Percentiles rank a stretch among this genome's conserved stretches.
These are phyloP conservation scores for Sebastes dallii DNA, from an alignment of 2,797 vertebrate species.

Conservation along the genomic window DNA sequence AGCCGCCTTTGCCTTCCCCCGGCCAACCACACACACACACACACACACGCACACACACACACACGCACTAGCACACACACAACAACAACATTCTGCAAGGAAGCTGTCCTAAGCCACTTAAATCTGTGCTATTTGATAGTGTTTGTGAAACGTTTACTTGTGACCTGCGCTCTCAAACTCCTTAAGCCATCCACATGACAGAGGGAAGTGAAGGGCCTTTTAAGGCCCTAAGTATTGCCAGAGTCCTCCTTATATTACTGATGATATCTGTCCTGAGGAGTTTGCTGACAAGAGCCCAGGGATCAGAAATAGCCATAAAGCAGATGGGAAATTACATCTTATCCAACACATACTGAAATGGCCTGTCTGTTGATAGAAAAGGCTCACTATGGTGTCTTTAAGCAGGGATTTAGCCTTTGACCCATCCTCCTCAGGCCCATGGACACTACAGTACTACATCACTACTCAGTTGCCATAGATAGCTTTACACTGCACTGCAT, in stretches of 20 bases:
- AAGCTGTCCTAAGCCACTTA: constrained; percentile 82
- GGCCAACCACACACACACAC: constrained; percentile 5
- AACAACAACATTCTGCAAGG: constrained; percentile 59
- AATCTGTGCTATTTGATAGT: constrained; percentile 82
- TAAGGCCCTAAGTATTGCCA: constrained; percentile 81
- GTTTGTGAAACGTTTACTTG: constrained; percentile 84
- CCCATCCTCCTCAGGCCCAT: constrained; percentile 66
- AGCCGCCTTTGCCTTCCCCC: not conserved
- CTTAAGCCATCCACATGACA: constrained; percentile 81
- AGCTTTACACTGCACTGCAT: constrained; percentile 49
- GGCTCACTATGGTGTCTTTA: constrained; percentile 82
- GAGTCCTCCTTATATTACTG: constrained; percentile 86
- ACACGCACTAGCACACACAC: not conserved
- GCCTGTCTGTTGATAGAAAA: constrained; percentile 84
- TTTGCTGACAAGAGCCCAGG: constrained; percentile 84
- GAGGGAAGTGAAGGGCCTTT: constrained; percentile 80
- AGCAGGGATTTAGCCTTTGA: constrained; percentile 84
- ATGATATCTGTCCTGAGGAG: constrained; percentile 84
- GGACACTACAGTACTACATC: constrained; percentile 75
- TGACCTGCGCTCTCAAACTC: constrained; percentile 80
- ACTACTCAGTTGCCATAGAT: constrained; percentile 73
- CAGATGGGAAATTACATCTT: constrained; percentile 87
- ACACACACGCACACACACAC: not conserved
- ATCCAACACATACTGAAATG: constrained; percentile 81
- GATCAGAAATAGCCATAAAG: constrained; percentile 86